Conservation (phyloP, 2,797 vertebrate species). For the Rhodeus uyekii region DNA sequence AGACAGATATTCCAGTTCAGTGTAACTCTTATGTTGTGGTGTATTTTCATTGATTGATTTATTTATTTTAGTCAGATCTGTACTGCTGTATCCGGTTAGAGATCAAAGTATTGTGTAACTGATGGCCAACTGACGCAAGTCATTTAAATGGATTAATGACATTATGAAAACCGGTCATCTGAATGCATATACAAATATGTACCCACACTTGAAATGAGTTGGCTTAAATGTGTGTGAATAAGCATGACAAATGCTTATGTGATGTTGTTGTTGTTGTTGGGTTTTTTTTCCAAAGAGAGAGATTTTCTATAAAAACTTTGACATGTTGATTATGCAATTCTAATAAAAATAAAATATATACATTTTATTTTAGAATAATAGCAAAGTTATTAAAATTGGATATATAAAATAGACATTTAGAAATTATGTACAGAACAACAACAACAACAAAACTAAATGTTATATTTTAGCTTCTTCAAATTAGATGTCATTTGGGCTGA, state of each 20-base stretch:
- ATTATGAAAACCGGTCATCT: constrained; percentile 30
- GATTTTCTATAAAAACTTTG: neutral
- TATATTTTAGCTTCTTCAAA: neutral
- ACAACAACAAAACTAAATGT: neutral
- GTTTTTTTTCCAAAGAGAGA: neutral
- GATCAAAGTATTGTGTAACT: constrained; percentile 47
- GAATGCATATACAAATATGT: neutral
- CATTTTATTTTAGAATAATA: neutral
- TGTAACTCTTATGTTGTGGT: neutral
- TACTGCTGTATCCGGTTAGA: neutral
- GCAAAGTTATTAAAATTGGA: neutral
- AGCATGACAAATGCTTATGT: neutral
- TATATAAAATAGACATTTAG: neutral
- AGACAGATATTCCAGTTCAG: neutral
- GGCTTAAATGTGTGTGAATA: neutral
- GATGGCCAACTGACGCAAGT: constrained; percentile 18
- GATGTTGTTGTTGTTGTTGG: neutral
- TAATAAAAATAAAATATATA: too few relatives aligned
- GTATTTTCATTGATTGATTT: constrained; percentile 22
- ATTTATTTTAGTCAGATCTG: constrained; percentile 6
- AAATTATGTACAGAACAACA: neutral
- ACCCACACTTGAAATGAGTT: neutral
- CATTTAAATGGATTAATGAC: constrained; percentile 50
- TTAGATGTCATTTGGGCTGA: neutral
- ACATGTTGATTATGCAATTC: neutral